Evolutionary conservation across 2,797 vertebrate genomes (phyloP), one percentile per base, ranked within the genome.

Genomic region (Myotis vivesi): DNA sequence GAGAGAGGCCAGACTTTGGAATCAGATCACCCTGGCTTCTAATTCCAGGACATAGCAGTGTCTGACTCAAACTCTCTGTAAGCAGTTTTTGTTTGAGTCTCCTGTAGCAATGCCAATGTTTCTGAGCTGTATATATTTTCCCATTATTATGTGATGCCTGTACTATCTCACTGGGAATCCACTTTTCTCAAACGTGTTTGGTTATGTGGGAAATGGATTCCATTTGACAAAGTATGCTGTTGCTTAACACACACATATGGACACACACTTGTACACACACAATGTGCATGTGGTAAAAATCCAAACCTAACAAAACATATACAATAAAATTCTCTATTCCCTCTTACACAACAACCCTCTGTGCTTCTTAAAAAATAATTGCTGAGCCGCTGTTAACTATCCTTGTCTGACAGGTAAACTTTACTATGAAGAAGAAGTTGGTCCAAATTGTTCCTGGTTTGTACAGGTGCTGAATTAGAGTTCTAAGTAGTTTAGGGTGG

Each of bases 161-260:
- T 66, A 88, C 68, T 76, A 79, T 57, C 25, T 91, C 80, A 93
- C 3, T 22, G 53, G 64, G 33, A 66, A 96, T 38, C 33, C 22
- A 75, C 55, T 94, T 55, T 96, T 79, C 51, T 64, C 51, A 94
- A 83, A 46, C 49, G 33, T 71, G 6, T 88, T 84, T 72, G 38
- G 15, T 53, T 55, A 33, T 55, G 49, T 81, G 41, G 22, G 33
- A 53, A 72, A 84, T 1, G 15, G 8, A 94, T 88, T 83, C 28
- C 66, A 89, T 36, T 17, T 20, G n/a, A 88, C 30, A 49, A 51
- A 80, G 7, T 80, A 66, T 81, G 44, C 68, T 87, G 46, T 51
- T 83, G 46, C 16, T 69, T 94, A 77, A 81, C 68, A 87, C 41
- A 64, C 22, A 64, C 20, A 68, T 51, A 28, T 57, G 28, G 46